These are phyloP conservation scores for Cantharis rustica DNA, from an alignment of 2,888 invertebrate species.

Conservation along the genomic window DNA sequence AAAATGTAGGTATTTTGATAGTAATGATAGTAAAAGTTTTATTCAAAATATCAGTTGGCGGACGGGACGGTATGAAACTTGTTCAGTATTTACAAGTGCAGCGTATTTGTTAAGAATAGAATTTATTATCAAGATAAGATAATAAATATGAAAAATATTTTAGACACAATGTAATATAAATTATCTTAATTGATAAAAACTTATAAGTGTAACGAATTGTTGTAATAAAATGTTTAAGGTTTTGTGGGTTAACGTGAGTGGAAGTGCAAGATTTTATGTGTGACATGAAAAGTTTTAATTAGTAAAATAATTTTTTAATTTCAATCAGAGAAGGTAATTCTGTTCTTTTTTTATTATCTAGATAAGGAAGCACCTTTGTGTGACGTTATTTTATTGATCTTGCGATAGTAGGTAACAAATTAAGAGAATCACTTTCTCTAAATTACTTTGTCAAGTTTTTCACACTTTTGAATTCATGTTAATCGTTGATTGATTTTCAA, in stretches of 20 bases:
- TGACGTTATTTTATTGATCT: neutral
- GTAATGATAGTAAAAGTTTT: neutral
- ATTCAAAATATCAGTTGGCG: neutral
- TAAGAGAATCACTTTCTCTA: neutral
- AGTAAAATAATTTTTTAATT: neutral
- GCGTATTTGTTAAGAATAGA: neutral
- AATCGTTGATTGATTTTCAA: neutral
- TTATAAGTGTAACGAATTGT: neutral
- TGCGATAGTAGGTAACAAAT: neutral
- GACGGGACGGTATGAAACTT: neutral
- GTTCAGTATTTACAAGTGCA: neutral
- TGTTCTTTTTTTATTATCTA: neutral
- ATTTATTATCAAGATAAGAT: neutral
- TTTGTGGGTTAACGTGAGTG: neutral
- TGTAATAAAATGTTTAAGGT: neutral
- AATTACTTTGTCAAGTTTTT: neutral
- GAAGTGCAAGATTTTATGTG: neutral
- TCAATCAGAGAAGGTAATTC: neutral
- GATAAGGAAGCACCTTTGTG: neutral
- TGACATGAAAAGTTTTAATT: neutral
- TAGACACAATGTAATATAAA: neutral
- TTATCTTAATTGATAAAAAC: neutral
- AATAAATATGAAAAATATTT: neutral
- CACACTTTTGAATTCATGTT: neutral
- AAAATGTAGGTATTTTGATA: neutral